Base-by-base conservation (phyloP, 2,113 vertebrate genomes). In the Fregata magnificens region DNA sequence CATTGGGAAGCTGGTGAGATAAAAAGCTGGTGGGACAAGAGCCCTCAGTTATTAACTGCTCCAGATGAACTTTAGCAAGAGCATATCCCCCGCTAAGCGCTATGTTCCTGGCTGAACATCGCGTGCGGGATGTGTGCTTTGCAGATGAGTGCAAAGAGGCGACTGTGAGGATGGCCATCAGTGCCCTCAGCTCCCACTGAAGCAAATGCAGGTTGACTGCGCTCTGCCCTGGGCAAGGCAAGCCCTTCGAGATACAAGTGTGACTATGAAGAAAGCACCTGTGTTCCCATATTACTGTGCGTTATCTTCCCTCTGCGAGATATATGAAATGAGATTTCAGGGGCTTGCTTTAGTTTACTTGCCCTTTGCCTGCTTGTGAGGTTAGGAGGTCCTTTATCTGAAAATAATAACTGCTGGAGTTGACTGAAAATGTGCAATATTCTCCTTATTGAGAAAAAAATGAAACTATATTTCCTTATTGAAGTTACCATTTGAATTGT, bases 41-140 rank as follows among this genome's bases (percentile, higher is more conserved):
- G 5, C 21, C 21, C 11, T 67, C 2, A 0, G 10, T 44, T 40
- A 10, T 24, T 32, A 47, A 5, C 29, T 58, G 50, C 13, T 62
- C 9, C 50, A 62, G 86, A 7, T 28, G 53, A 53, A 7, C 15
- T 65, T 61, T 2, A 42, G 59, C 50, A 44, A 32, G 40, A 80
- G 58, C 53, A 6, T 0, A 0, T 62, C 44, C 69, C 11, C 34
- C 10, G 34, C 59, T 31, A 15, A 34, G n/a, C 0, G 0, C 70
- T 0, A 0, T 38, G 42, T 1, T 80, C 66, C 74, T 69, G 62
- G 50, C 59, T 38, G 71, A 52, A 19, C 11, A 16, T 36, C 0
- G 1, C 0, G 0, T 50, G 66, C 2, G 1, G 62, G 38, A 40
- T 61, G 66, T 31, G 53, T 34, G 66, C 76, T 76, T 49, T 45